Conservation (phyloP, 2,888 invertebrate genomes). For the Fabriciana adippe region DNA sequence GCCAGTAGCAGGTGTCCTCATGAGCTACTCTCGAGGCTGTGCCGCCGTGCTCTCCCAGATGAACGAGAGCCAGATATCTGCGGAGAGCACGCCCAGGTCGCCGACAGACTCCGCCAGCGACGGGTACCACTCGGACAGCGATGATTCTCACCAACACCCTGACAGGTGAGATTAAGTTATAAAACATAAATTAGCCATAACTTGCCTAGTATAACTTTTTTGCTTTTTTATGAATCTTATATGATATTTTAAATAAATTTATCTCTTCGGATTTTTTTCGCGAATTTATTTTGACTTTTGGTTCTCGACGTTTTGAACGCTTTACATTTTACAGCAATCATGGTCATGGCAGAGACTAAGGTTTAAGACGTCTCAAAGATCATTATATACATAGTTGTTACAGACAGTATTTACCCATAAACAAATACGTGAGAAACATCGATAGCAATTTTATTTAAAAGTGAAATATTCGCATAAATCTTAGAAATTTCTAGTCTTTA, state of each 20-base stretch:
- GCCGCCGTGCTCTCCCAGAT: slow-evolving; percentile 90
- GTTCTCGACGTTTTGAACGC: no score
- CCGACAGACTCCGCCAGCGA: slow-evolving; percentile 84
- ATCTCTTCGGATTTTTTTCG: background rate
- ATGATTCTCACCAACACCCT: slow-evolving; percentile 73
- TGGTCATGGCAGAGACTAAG: no score
- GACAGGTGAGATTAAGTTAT: slow-evolving; percentile 56
- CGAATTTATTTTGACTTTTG: no score
- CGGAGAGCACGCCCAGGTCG: slow-evolving; percentile 79
- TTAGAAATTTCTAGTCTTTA: no score
- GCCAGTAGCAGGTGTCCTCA: slow-evolving; percentile 86
- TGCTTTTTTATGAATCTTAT: no score
- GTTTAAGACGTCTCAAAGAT: no score
- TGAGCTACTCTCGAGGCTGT: slow-evolving; percentile 89
- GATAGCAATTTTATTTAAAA: no score
- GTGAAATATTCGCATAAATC: no score
- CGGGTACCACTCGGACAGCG: slow-evolving; percentile 92
- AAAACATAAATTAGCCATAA: background rate
- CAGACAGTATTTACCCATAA: no score
- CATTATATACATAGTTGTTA: no score
- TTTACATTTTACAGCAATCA: no score
- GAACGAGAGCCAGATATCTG: slow-evolving; percentile 76
- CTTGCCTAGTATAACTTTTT: background rate
- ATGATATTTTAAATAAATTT: background rate
- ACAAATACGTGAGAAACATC: no score